Base-by-base conservation (phyloP, 1,140 invertebrate species). In the Oreohelix idahoensis region DNA sequence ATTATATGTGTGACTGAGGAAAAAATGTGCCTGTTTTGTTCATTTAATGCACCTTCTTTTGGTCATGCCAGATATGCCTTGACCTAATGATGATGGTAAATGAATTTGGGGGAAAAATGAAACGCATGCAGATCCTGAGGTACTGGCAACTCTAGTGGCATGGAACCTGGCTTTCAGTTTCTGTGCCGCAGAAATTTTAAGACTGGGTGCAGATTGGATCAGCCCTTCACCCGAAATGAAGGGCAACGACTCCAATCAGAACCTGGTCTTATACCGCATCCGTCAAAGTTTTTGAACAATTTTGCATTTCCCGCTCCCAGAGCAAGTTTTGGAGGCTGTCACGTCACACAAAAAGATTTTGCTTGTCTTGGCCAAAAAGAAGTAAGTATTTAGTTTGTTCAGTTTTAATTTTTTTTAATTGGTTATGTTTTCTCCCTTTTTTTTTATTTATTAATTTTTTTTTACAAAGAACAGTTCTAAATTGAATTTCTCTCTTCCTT, bases 301-400 rank as follows among this genome's bases (percentile, higher is more conserved):
- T 49, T 76, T 76, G 74, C 45, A 1, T 45, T 49, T 8, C 29
- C 45, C 29, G 38, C 38, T 76, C 74, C 42, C 45, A 49, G 74
- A 76, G 5, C 29, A n/a, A n/a, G n/a, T 76, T 66, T 76, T 51
- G 74, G 74, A 76, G 49, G 45, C 74, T 76, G 74, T 73, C 74
- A 39, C 42, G 74, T 76, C 74, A 76, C 74, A 76, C 74, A 76
- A 76, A 76, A 76, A 76, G 74, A 45, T 15, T 45, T 49, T 76
- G 39, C 74, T 49, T 45, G 74, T 73, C 42, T 29, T 49, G 74
- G 74, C 42, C 74, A 20, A 49, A 49, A 51, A 42, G 74, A 76
- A 76, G 74, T 76, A 76, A 76, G 74, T 76, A 76, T 76, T n/a
- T 53, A 76, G 74, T 76, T 76, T 76, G 74, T 76, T 76, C 74